A percentile compares a stretch with the other conserved stretches of the same genome.
Evolutionary conservation across 2,888 invertebrate genomes (phyloP).

Genomic region (Cheilosia variabilis): DNA sequence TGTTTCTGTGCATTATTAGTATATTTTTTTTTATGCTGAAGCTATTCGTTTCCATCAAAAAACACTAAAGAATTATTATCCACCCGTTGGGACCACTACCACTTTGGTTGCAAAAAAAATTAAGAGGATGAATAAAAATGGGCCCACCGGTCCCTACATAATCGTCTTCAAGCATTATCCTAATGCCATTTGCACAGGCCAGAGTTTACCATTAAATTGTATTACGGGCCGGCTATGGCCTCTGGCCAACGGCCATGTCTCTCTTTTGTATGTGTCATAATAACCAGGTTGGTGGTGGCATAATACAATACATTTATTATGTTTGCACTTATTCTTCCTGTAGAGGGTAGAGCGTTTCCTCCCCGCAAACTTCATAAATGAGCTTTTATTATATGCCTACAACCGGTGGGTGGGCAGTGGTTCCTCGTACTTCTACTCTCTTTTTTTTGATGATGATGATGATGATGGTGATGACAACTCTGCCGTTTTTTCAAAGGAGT

Average conservation of each 20-base stretch:
- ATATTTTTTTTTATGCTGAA: not conserved
- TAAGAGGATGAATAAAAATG: not conserved
- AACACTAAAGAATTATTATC: conserved; percentile 59
- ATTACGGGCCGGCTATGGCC: conserved; percentile 45
- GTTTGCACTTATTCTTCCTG: conserved; percentile 56
- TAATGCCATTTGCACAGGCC: conserved; percentile 64
- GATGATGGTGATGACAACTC: conserved; percentile 63
- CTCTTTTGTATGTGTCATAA: conserved; percentile 48
- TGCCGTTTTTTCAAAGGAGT: conserved; percentile 55
- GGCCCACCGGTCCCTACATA: conserved; percentile 49
- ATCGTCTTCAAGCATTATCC: conserved; percentile 68
- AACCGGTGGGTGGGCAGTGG: too few relatives aligned
- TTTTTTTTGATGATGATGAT: not conserved
- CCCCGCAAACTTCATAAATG: conserved; percentile 56
- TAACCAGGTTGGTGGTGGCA: conserved; percentile 63
- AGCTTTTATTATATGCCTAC: conserved; percentile 57
- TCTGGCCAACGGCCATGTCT: conserved; percentile 54
- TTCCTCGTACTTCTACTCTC: not conserved
- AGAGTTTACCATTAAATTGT: conserved; percentile 64
- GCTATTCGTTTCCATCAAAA: conserved; percentile 43
- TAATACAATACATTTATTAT: conserved; percentile 73
- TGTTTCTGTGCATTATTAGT: not conserved
- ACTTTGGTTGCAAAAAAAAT: conserved; percentile 7
- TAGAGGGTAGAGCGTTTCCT: conserved; percentile 14
- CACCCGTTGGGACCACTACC: conserved; percentile 26